Base-by-base conservation (phyloP, 2,113 vertebrate species). In the Triplophysa rosa region DNA sequence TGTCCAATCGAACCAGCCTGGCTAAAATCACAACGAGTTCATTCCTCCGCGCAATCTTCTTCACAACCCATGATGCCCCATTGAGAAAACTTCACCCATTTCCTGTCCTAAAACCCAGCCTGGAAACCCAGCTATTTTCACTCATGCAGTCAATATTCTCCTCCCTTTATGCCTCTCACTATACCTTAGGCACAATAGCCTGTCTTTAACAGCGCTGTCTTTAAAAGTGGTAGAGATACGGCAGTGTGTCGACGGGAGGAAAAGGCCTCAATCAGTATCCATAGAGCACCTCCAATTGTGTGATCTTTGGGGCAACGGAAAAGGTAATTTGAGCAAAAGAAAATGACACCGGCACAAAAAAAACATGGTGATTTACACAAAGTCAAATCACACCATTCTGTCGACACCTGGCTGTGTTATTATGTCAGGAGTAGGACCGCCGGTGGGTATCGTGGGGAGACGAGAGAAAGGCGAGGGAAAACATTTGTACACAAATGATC, bases 291-390 rank as follows among this genome's bases (percentile, higher is more conserved):
- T 71, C 80, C 89, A 89, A 92, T 91, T 91, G 88, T 86, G 82
- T 87, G 80, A 64, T 87, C 90, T 86, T 82, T 85, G 87, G 89
- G 91, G 89, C 87, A 89, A 86, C 75, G 79, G 88, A 82, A 89
- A 89, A 91, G 88, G 91, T 89, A 91, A 93, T 92, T 92, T 92
- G 88, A 90, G 90, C 86, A 86, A 92, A 92, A 90, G 89, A 91
- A 91, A 92, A 92, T 91, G 88, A 92, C 88, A 91, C 87, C 83
- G 84, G 69, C 69, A 80, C 59, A 79, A 82, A 84, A 84, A 86
- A 88, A 84, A 84, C 89, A 90, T 88, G 87, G 89, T 90, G 89
- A 92, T 94, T 93, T 92, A 91, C 88, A 83, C 90, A 92, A 90
- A 93, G 88, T 89, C 87, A 90, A 92, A 92, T 93, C 87, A 91